Base-by-base conservation (phyloP, 2,888 invertebrate species). In the Hyppa rectilinea region DNA sequence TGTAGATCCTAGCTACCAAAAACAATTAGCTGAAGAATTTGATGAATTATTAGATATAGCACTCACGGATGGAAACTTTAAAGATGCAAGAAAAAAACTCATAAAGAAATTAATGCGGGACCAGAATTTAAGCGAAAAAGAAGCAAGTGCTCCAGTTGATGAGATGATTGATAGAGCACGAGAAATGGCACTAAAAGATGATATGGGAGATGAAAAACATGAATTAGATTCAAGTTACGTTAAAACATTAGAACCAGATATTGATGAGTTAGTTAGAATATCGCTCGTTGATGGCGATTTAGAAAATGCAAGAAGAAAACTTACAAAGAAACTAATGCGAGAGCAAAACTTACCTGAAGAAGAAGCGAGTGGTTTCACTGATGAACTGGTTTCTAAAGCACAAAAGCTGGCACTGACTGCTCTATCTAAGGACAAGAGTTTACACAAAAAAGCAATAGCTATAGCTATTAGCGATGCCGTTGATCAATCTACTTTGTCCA, bases 391-490 rank as follows among this genome's bases (percentile, higher is more conserved):
- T 53, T 26, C 17, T 4, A 62, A 20, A 60, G 62, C 66, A 29
- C 12, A 4, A 59, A 45, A 60, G 52, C 10, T 78, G 43, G 4
- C 52, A 23, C 14, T n/a, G 20, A 29, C 50, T 31, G 59, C n/a
- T 50, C 14, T 31, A 59, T 50, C 50, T 59, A 59, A 50, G n/a
- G 50, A 59, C 9, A 59, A 59, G 50, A 1, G 29, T 17, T 29
- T 6, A 50, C 29, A 31, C 17, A 78, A 82, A 29, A 56, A 71
- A 31, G 75, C 80, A 71, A 64, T 86, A 5, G 31, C 58, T 17
- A 61, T 78, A 47, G 58, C 66, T 10, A 40, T 81, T n/a, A 52
- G 31, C 47, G 34, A 55, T 34, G 40, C 70, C 56, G 43, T 75
- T 12, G 61, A 69, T 26, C 31, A 53, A 4, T 60, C 69, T 43